Evolutionary conservation across 2,888 invertebrate species (phyloP), one percentile per base, ranked within the genome.

Genomic region (Cenopis cana): DNA sequence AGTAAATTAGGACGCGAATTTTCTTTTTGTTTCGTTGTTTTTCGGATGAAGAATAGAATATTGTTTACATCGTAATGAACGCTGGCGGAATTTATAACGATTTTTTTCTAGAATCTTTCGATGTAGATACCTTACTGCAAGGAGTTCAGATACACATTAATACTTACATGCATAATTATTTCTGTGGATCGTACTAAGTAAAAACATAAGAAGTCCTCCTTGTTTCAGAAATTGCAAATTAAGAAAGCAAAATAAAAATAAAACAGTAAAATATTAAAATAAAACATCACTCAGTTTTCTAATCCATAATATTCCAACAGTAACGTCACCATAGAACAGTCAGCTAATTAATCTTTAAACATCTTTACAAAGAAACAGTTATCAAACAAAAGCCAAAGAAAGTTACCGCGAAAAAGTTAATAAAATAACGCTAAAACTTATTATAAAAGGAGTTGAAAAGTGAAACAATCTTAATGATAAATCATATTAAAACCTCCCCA

Each of bases 1-100:
- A 85, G 83, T 61, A 67, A 86, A 87, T 89, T 88, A 86, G 81
- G 79, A 83, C 81, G 82, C 81, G 57, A 67, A 73, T 76, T 76
- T 74, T 73, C 67, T 68, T 74, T 65, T 70, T 66, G 70, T 70
- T 69, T 33, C n/a, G 52, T 46, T 68, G 41, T 70, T 61, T 54
- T 67, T 56, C 61, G 55, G 64, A 68, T 69, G 49, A 57, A 52
- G 66, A 59, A 62, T 69, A 59, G 49, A 59, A 46, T 79, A 81
- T 84, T 84, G 81, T 81, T 82, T 78, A 82, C 83, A 81, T 65
- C 57, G 8, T 69, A 69, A 46, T 65, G 59, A 70, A 55, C 14
- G 41, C 1, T 17, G 64, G 36, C 12, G 10, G 54, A 64, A 54
- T 64, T 38, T 20, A 54, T 54, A 64, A 33, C 6, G 24, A 5